A percentile compares a stretch with the other conserved stretches of the same genome.
Conservation (phyloP, 2,888 invertebrate species). For the Synanthedon formicaeformis region DNA sequence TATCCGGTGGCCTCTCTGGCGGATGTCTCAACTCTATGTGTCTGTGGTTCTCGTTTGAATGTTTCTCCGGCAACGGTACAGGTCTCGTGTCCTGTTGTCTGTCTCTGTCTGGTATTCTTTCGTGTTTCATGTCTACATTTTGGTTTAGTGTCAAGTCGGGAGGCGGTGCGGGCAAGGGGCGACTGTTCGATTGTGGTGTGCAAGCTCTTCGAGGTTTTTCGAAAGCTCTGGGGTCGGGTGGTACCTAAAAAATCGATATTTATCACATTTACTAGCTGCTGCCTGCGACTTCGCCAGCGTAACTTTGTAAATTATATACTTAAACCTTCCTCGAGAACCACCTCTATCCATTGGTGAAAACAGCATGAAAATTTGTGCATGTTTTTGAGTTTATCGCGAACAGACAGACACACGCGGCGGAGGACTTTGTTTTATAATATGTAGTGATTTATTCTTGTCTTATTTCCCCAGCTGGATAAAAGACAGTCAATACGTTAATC, state of each 20-base stretch:
- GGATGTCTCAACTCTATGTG: conserved; percentile 30
- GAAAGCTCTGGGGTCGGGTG: conserved; percentile 58
- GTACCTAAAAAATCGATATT: conserved; percentile 30
- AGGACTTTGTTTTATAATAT: no score
- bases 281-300: no score
- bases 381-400: no score
- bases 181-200: conserved; percentile 56
- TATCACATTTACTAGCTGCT: neutral
- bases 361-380: no score
- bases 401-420: no score
- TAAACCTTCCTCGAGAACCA: no score
- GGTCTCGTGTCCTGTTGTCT: neutral
- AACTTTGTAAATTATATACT: no score
- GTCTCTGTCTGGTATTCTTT: conserved; percentile 11
- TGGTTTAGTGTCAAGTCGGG: conserved; percentile 26
- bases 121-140: conserved; percentile 10
- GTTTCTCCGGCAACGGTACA: conserved; percentile 4
- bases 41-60: conserved; percentile 9
- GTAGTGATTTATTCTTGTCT: no score
- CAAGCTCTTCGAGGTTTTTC: conserved; percentile 58
- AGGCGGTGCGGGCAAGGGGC: conserved; percentile 56
- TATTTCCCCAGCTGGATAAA: no score
- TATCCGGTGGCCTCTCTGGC: conserved; percentile 22
- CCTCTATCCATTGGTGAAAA: no score
- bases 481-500: no score